Percentiles rank a stretch among this genome's conserved stretches.
Evolutionary conservation across 2,797 vertebrate species (phyloP).

Genomic region (Sebastes reedi): DNA sequence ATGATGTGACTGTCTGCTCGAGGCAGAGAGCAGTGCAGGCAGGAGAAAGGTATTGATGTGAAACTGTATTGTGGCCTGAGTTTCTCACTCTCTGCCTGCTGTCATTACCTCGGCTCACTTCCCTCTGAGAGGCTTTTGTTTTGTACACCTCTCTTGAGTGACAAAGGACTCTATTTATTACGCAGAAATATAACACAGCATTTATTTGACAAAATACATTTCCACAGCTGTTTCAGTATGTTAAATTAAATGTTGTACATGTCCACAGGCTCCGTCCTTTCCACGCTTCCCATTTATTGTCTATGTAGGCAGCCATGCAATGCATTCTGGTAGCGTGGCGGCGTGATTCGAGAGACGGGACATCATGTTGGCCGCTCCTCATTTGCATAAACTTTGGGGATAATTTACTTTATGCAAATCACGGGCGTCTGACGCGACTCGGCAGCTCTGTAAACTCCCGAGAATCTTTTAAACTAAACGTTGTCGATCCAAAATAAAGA

Average conservation of each 20-base stretch:
- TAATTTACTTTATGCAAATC: too few species aligned
- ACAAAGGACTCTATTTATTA: not conserved
- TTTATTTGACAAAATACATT: not conserved
- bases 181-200: not conserved
- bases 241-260: not conserved
- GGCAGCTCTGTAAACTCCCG: too few species aligned
- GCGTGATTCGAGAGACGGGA: too few species aligned
- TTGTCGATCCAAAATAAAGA: too few species aligned
- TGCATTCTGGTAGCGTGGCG: too few species aligned
- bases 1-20: not conserved
- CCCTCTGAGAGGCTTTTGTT: not conserved
- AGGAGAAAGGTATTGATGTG: not conserved
- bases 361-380: too few species aligned
- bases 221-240: not conserved
- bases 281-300: too few species aligned
- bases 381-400: too few species aligned
- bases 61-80: not conserved
- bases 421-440: accelerated
- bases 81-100: slow-evolving; percentile 13
- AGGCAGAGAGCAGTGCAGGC: not conserved
- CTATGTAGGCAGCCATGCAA: too few species aligned
- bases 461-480: too few species aligned
- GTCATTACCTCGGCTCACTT: not conserved
- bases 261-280: too few species aligned
- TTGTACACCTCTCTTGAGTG: not conserved